phyloP scores from a whole-genome alignment of 1,140 invertebrate genomes.

The Agrypnia vestita region DNA sequence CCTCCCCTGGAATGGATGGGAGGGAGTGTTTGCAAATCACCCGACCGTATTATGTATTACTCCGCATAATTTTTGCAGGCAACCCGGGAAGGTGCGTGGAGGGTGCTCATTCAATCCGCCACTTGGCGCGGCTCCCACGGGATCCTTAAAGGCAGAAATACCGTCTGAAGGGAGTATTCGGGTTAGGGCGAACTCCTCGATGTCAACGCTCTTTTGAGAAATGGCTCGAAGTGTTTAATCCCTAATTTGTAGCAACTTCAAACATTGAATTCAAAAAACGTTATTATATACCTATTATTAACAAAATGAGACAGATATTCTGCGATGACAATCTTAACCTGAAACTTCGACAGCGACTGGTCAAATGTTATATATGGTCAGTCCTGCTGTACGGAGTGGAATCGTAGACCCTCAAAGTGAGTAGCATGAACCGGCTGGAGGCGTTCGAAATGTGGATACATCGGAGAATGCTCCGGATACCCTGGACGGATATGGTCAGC shows the following conservation, averaged over 20 bases:
- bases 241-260: not conserved
- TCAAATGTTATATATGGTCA: no score
- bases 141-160: slow-evolving; percentile 16
- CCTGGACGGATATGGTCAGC: no score
- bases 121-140: slow-evolving; percentile 24
- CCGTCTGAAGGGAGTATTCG: not conserved
- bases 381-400: no score
- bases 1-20: not conserved
- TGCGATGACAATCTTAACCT: no score
- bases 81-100: not conserved
- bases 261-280: no score
- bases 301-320: no score
- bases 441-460: no score
- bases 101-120: slow-evolving; percentile 13
- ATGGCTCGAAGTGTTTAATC: not conserved
- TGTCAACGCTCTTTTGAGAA: slow-evolving; percentile 13
- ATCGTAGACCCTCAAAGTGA: no score
- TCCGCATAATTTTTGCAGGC: slow-evolving; percentile 6
- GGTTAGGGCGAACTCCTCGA: slow-evolving; percentile 1
- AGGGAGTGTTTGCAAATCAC: not conserved
- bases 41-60: slow-evolving; percentile 9
- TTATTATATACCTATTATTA: no score
- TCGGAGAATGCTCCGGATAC: no score
- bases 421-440: no score
- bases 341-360: no score